Percentiles rank a stretch among this genome's conserved stretches.
Evolutionary conservation across 2,113 vertebrate genomes (phyloP).

Genomic region (Fregetta grallaria): DNA sequence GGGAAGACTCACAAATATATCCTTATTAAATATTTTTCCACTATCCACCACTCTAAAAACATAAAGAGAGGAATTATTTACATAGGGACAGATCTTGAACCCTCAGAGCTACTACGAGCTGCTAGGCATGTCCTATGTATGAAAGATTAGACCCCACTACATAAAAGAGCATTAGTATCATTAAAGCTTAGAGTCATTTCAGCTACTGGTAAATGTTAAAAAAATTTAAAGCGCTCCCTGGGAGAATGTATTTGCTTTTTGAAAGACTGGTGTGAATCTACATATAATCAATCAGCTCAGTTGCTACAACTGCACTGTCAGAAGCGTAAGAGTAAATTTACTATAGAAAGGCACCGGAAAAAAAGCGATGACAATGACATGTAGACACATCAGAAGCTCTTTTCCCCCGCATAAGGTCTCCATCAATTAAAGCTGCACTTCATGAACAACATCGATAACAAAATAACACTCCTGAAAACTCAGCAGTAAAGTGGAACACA

Average conservation of each 20-base stretch:
- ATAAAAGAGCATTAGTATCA: neutral
- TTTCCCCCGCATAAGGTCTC: neutral
- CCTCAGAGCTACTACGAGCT: neutral
- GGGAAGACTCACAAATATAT: neutral
- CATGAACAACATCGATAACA: neutral
- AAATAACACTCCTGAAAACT: neutral
- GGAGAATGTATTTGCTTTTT: conserved; percentile 9
- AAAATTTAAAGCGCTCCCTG: neutral
- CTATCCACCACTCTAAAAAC: neutral
- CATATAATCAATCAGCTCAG: neutral
- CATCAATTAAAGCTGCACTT: conserved; percentile 20
- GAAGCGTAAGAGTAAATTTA: neutral
- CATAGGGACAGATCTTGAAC: neutral
- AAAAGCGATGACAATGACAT: neutral
- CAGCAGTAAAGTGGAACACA: neutral
- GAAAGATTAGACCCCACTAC: neutral
- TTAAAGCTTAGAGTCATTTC: neutral
- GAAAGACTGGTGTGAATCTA: neutral
- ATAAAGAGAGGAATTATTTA: neutral
- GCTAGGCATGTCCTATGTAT: neutral
- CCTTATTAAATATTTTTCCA: neutral
- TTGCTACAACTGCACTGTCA: neutral
- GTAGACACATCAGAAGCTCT: neutral
- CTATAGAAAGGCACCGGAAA: neutral
- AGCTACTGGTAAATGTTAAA: neutral